Conservation (phyloP, 1,140 invertebrate genomes). For the Anastrepha ludens region DNA sequence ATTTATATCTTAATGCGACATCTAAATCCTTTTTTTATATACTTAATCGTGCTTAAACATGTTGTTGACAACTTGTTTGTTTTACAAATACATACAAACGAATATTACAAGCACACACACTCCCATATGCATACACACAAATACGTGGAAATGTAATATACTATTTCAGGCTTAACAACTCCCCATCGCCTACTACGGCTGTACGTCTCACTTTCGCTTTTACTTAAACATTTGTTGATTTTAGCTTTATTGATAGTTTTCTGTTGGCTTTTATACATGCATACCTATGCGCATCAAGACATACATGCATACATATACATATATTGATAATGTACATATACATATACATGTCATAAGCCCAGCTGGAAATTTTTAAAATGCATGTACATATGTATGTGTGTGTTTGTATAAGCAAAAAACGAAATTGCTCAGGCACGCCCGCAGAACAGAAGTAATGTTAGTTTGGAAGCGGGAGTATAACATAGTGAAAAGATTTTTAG, state of each 20-base stretch:
- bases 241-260: conserved; percentile 44
- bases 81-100: conserved; percentile 13
- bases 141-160: neutral
- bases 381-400: too few relatives aligned
- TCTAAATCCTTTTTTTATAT: conserved; percentile 45
- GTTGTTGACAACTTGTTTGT: conserved; percentile 51
- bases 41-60: conserved; percentile 48
- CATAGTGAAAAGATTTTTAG: too few relatives aligned
- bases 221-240: conserved; percentile 41
- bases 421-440: too few relatives aligned
- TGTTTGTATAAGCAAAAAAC: too few relatives aligned
- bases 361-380: neutral
- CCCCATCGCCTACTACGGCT: neutral
- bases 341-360: neutral
- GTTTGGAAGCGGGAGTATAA: too few relatives aligned
- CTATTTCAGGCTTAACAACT: neutral
- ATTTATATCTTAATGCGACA: conserved; percentile 50
- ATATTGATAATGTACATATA: neutral
- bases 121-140: neutral
- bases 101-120: neutral
- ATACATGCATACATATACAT: neutral
- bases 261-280: neutral
- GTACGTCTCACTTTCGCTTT: conserved; percentile 13
- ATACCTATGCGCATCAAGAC: neutral
- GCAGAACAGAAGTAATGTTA: too few relatives aligned